Evolutionary conservation across 2,888 invertebrate genomes (phyloP).

Genomic region (Dolomedes plantarius): DNA sequence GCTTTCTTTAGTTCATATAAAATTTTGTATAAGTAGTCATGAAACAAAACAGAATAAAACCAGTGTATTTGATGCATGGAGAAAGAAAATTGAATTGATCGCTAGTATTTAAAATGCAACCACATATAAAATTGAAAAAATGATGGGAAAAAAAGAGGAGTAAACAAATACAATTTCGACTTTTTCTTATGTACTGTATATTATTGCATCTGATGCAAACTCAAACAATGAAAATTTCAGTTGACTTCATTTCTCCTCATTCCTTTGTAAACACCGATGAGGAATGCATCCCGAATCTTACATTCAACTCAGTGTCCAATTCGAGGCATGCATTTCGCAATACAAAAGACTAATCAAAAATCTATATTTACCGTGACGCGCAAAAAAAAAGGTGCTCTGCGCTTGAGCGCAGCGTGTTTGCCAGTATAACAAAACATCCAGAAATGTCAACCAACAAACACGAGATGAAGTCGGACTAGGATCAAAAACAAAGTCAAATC

Average conservation of each 20-base stretch:
- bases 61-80: too few species aligned
- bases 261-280: neutral
- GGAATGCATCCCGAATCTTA: neutral
- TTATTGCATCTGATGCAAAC: neutral
- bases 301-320: neutral
- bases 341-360: neutral
- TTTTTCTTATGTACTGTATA: too few species aligned
- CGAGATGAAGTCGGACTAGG: neutral
- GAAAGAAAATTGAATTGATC: too few species aligned
- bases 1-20: too few species aligned
- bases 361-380: neutral
- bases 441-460: slow-evolving; percentile 1
- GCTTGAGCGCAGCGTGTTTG: neutral
- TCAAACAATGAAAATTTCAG: neutral
- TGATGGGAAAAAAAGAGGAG: too few species aligned
- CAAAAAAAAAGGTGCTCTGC: neutral
- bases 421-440: neutral
- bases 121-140: too few species aligned
- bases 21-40: too few species aligned
- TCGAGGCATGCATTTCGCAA: neutral
- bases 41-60: too few species aligned
- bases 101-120: too few species aligned
- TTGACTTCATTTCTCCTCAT: neutral
- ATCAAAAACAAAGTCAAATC: slow-evolving; percentile 16
- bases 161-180: too few species aligned